Percentiles rank a stretch among this genome's conserved stretches.
These are phyloP conservation scores for Dolichomitus sp. DNA, from an alignment of 2,888 invertebrate species.

Conservation along the genomic window DNA sequence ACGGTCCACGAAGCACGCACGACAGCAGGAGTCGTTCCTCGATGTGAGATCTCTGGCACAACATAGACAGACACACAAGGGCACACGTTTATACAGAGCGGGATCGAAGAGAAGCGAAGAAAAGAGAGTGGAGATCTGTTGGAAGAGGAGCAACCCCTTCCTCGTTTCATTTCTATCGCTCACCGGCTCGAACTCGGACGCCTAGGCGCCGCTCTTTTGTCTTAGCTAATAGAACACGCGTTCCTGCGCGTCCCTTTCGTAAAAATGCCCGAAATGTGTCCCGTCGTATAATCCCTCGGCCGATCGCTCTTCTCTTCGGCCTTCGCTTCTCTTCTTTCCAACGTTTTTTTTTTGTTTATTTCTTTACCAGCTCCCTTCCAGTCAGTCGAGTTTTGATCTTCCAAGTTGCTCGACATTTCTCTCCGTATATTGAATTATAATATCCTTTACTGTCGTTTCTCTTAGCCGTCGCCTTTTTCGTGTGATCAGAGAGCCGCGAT, in stretches of 20 bases:
- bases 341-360: conserved; percentile 53
- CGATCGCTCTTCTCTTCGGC: conserved; percentile 77
- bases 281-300: conserved; percentile 82
- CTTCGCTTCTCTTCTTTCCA: conserved; percentile 48
- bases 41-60: conserved; percentile 24
- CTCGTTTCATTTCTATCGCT: conserved; percentile 25
- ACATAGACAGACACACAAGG: conserved; percentile 1
- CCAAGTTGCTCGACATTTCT: conserved; percentile 50
- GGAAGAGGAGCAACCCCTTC: conserved; percentile 3
- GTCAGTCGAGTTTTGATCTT: conserved; percentile 53
- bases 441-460: conserved; percentile 38
- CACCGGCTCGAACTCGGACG: conserved; percentile 58
- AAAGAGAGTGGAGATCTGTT: background rate
- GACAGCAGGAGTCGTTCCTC: conserved; percentile 25
- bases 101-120: background rate
- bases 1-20: conserved; percentile 70
- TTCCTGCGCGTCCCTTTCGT: conserved; percentile 83
- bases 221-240: conserved; percentile 86
- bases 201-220: conserved; percentile 86
- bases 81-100: conserved; percentile 10
- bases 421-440: conserved; percentile 31
- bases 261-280: conserved; percentile 84
- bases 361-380: conserved; percentile 54
- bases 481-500: conserved; percentile 65
- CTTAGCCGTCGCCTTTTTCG: conserved; percentile 23